Base-by-base conservation (phyloP, 2,888 invertebrate species). In the Melipona beecheii region DNA sequence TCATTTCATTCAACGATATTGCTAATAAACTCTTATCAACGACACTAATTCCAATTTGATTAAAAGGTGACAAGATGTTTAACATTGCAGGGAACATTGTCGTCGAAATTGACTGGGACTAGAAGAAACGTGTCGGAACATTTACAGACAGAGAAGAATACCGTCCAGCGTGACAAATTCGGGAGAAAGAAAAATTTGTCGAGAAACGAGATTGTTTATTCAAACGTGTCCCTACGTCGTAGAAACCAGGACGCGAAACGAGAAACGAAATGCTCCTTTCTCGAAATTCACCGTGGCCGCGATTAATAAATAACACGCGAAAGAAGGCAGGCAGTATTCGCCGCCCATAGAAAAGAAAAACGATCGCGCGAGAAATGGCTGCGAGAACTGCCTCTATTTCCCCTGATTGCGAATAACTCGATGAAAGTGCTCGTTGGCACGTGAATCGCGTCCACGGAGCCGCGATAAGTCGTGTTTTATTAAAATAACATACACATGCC, bases 221-320 rank as follows among this genome's bases (percentile, higher is more conserved):
- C 79, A 64, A 62, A 54, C 60, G 72, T 17, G 72, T 62, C 54
- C 31, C 0, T 19, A 19, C 15, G 64, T 2, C 31, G 36, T 4
- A 43, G 3, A 13, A 9, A 4, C 21, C 11, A 36, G 43, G 43
- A 43, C 43, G 43, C 43, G 43, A 4, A 66, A 49, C 66, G 6
- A 17, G 73, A 68, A 68, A 73, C 54, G 72, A 69, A 69, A 73
- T 2, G 52, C 24, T 24, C 17, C 24, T 9, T 17, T 17, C 21
- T 11, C 49, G 36, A 31, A 68, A 62, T 54, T 72, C 68, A 4
- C 60, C 56, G 5, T 21, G 60, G 15, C 27, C 68, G 17, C 36
- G 52, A 73, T 81, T 79, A 81, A 79, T 79, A 79, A 69, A 73
- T 79, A 79, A 79, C 50, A 3, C 17, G 24, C n/a, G 62, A 70